These are phyloP conservation scores for Littorina saxatilis DNA, from an alignment of 1,140 invertebrate species.

Conservation along the genomic window DNA sequence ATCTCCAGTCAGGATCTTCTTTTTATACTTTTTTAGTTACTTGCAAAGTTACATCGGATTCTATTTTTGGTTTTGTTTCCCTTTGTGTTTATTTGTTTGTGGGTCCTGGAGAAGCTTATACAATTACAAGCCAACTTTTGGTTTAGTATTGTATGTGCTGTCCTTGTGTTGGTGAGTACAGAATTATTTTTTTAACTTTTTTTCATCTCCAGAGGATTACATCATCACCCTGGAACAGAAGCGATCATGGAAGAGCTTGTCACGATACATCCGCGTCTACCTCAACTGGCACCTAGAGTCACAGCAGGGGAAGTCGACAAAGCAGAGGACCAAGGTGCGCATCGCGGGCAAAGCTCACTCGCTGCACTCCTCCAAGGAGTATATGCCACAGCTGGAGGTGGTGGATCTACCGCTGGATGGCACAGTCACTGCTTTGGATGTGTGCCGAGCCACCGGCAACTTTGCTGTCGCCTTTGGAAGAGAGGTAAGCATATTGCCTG, in stretches of 20 bases:
- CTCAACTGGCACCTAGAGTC: constrained; percentile 46
- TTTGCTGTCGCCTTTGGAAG: constrained; percentile 47
- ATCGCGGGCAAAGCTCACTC: constrained; percentile 48
- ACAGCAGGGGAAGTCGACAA: constrained; percentile 1
- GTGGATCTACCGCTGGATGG: constrained; percentile 49
- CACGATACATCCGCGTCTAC: constrained; percentile 46
- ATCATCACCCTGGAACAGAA: constrained; percentile 47
- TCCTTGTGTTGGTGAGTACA: no score
- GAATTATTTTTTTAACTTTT: no score
- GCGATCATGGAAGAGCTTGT: constrained; percentile 45
- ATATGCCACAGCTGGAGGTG: constrained; percentile 35
- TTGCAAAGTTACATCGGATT: no score
- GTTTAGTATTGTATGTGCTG: no score
- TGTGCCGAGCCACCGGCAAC: constrained; percentile 48
- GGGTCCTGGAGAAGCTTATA: no score
- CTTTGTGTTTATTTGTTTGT: no score
- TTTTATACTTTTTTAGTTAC: no score
- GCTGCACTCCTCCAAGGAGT: constrained; percentile 21
- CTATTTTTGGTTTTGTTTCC: no score
- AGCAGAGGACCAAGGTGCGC: constrained; percentile 45
- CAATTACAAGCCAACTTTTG: no score
- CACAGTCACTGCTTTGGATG: constrained; percentile 41
- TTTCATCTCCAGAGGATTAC: constrained; percentile 41
- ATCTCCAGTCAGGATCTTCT: no score
- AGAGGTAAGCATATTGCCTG: constrained; percentile 21